Conservation (phyloP, 2,113 vertebrate species). For the Pelobates fuscus region DNA sequence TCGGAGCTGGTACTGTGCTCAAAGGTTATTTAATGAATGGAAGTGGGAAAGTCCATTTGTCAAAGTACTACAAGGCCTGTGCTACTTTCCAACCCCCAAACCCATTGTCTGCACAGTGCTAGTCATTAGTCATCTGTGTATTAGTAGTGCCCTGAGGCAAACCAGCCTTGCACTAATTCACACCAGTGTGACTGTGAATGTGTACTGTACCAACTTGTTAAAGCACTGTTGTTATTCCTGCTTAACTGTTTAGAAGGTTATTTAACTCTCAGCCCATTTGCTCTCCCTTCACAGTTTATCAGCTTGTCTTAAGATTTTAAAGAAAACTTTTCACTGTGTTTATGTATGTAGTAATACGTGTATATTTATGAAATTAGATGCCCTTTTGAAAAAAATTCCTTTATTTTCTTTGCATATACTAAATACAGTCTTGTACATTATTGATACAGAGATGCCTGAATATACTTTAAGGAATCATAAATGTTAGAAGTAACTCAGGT, state of each 20-base stretch:
- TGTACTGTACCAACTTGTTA: constrained; percentile 71
- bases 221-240: constrained; percentile 76
- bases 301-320: too few species aligned
- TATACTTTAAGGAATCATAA: too few species aligned
- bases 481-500: too few species aligned
- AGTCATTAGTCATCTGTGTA: constrained; percentile 92
- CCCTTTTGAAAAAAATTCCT: too few species aligned
- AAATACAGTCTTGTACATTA: too few species aligned
- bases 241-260: constrained; percentile 77
- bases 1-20: constrained; percentile 77
- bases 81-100: constrained; percentile 79
- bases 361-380: too few species aligned
- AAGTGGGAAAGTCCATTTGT: constrained; percentile 93
- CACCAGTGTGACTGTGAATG: constrained; percentile 72
- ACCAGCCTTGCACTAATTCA: constrained; percentile 73
- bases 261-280: too few species aligned
- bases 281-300: too few species aligned
- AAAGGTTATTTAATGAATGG: constrained; percentile 88
- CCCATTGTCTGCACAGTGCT: constrained; percentile 89
- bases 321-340: too few species aligned
- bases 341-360: too few species aligned
- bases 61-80: constrained; percentile 78
- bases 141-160: constrained; percentile 81
- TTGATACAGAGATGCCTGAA: too few species aligned
- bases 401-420: too few species aligned